Base-by-base conservation (phyloP, 1,140 invertebrate genomes). In the Micrasema minimum region DNA sequence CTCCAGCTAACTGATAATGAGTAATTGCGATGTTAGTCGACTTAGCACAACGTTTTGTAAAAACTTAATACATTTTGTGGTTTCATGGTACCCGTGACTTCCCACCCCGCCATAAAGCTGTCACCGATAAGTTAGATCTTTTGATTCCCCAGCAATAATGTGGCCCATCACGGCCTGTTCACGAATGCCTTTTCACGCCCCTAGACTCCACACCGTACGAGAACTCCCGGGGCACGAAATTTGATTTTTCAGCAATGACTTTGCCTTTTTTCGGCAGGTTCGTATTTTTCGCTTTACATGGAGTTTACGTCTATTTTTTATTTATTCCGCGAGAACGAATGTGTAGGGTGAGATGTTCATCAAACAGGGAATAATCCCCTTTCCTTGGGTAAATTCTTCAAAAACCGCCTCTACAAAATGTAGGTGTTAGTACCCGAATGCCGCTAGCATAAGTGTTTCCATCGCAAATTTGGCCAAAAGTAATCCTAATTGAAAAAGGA, bases 161-260 rank as follows among this genome's bases (percentile, higher is more conserved):
- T 22, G 57, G 57, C 57, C 59, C 50, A 66, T 66, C 69, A 66
- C 41, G 48, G 46, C 50, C 22, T 66, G n/a, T 71, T 66, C 61
- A 66, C 62, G 50, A 71, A 62, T n/a, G n/a, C n/a, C n/a, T n/a
- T n/a, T n/a, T n/a, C n/a, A n/a, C n/a, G n/a, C n/a, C n/a, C n/a
- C n/a, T n/a, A n/a, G n/a, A n/a, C n/a, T n/a, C n/a, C 38, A 46
- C 46, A 1, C 37, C 10, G 31, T 16, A 5, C 48, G 48, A 23
- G 46, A 48, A 55, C 46, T 38, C 48, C 68, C 59, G 31, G 45
- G 18, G 38, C 48, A 53, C 69, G 38, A 71, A 66, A 71, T 62
- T 66, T 71, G 66, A 71, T 71, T 71, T 71, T 71, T 71, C 53
- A 20, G 48, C 48, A 72, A 72, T 66, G 71, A 72, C 71, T 67